These are phyloP conservation scores for Dasysyrphus tricinctus DNA, from an alignment of 2,888 invertebrate genomes.

Conservation along the genomic window DNA sequence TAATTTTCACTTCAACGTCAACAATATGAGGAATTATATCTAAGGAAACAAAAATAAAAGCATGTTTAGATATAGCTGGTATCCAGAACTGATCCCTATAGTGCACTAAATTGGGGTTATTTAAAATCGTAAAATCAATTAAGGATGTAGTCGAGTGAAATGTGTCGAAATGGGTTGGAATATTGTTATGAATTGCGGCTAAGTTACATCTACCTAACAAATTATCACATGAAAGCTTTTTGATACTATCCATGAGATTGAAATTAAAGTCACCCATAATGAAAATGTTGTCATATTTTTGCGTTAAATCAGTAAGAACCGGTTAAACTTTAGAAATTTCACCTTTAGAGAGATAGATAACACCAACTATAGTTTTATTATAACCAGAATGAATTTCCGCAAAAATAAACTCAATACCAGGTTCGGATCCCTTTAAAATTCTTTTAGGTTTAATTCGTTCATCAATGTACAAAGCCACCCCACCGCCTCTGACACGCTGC, in stretches of 20 bases:
- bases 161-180: slow-evolving; percentile 1
- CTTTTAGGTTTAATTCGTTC: too few species aligned
- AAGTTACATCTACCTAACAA: too few species aligned
- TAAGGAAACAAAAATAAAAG: background rate
- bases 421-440: too few species aligned
- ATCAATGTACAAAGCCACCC: too few species aligned
- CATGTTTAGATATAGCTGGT: slow-evolving; percentile 7
- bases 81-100: background rate
- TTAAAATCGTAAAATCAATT: background rate
- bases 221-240: too few species aligned
- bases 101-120: background rate
- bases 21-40: background rate
- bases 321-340: slow-evolving; percentile 10
- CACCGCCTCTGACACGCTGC: too few species aligned
- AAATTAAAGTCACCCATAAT: too few species aligned
- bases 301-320: background rate
- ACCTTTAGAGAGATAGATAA: background rate
- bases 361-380: background rate
- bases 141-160: background rate
- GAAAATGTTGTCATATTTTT: background rate
- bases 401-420: too few species aligned
- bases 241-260: too few species aligned
- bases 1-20: background rate
- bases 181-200: background rate
- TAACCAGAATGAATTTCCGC: too few species aligned